Conservation (phyloP, 2,797 vertebrate species). For the Sebastes hubbsi region DNA sequence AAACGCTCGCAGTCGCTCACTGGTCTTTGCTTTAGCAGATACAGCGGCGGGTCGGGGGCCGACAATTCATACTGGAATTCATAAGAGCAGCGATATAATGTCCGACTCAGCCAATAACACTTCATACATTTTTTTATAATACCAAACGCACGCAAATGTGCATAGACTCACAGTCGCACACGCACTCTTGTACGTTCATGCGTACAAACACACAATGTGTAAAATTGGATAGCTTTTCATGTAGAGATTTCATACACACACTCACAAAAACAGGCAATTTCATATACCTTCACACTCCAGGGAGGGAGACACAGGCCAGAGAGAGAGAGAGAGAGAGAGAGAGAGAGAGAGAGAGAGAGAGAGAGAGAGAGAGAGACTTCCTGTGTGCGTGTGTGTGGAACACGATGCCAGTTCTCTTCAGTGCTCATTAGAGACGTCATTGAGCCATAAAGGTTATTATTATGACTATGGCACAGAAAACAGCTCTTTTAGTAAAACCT, state of each 20-base stretch:
- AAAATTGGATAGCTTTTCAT: constrained; percentile 8
- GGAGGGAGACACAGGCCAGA: neutral
- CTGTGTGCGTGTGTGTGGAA: constrained; percentile 14
- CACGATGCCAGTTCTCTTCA: constrained; percentile 65
- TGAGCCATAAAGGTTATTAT: constrained; percentile 77
- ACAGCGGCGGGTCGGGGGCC: constrained; percentile 44
- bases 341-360: neutral
- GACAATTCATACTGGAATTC: constrained; percentile 54
- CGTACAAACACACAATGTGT: neutral
- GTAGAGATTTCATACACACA: neutral
- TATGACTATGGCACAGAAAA: constrained; percentile 71
- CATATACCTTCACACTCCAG: constrained; percentile 45
- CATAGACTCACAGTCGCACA: neutral
- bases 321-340: neutral
- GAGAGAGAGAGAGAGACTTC: constrained; percentile 38
- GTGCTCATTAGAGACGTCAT: constrained; percentile 74
- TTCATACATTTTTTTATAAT: constrained; percentile 44
- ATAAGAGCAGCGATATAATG: constrained; percentile 48
- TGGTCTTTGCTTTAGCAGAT: constrained; percentile 49
- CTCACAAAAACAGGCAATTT: neutral
- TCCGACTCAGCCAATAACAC: constrained; percentile 62
- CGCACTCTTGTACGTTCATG: neutral
- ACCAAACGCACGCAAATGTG: constrained; percentile 21
- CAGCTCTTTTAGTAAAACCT: constrained; percentile 65
- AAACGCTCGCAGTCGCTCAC: constrained; percentile 44